Evolutionary conservation across 2,113 vertebrate species (phyloP), one percentile per base, ranked within the genome.

Genomic region (Alosa alosa): DNA sequence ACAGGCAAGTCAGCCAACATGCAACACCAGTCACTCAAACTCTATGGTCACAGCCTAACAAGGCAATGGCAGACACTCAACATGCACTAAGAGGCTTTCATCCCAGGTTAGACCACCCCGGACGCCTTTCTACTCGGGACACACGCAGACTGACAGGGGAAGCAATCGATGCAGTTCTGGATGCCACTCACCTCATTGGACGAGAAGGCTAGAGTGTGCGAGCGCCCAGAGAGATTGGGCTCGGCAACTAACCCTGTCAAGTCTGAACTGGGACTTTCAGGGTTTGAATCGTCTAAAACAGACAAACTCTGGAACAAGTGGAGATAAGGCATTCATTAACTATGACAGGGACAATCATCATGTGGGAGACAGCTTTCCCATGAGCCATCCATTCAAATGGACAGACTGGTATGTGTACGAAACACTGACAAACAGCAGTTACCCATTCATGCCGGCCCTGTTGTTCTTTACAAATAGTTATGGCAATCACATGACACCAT

Each of bases 121-220:
- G n/a, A 64, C 22, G 22, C 20, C 57, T 22, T 64, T 64, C 4
- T 7, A 4, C 57, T 6, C 5, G 57, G 57, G 57, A 4, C 22
- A 25, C 25, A 72, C 52, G 15, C 25, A 17, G 81, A 82, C 25
- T 86, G 89, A 88, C 85, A 89, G 82, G 85, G 85, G 89, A 86
- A 83, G 49, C 50, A 41, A 17, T 3, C 45, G 15, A 50, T 1
- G 81, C 17, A 45, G 46, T 11, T 36, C 44, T n/a, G 81, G 10
- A 13, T 49, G 60, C 72, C 91, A 96, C 97, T 98, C 97, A 98
- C 97, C 97, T 98, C 97, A 90, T 95, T 96, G 93, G 97, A 97
- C 94, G 97, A 97, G 96, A 98, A 97, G 96, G 95, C 95, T 96
- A 97, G 96, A 95, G 96, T 97, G 94, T 97, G 97, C 89, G 97